Conservation (phyloP, 2,888 invertebrate genomes). For the Agrilus cyanescens region DNA sequence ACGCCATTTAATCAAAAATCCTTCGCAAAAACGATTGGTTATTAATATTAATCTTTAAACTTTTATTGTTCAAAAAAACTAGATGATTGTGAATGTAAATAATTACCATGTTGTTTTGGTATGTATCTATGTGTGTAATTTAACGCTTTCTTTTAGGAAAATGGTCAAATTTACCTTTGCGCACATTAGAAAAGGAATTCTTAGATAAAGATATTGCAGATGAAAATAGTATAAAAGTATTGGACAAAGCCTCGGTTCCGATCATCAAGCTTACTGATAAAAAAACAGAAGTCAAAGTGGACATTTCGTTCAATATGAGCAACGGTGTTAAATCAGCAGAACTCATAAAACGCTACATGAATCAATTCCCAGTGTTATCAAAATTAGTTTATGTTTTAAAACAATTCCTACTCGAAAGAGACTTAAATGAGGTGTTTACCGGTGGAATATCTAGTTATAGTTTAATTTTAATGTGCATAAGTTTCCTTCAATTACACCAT, state of each 20-base stretch:
- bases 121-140: background rate
- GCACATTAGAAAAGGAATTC: slow-evolving; percentile 83
- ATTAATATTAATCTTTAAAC: too few species aligned
- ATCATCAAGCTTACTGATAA: slow-evolving; percentile 94
- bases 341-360: slow-evolving; percentile 84
- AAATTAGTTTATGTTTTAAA: slow-evolving; percentile 95
- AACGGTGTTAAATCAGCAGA: slow-evolving; percentile 95
- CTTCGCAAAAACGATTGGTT: too few species aligned
- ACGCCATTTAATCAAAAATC: too few species aligned
- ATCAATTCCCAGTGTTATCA: slow-evolving; percentile 78
- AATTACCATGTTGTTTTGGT: slow-evolving; percentile 3
- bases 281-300: slow-evolving; percentile 80
- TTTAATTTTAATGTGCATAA: slow-evolving; percentile 95
- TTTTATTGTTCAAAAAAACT: too few species aligned
- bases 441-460: slow-evolving; percentile 99
- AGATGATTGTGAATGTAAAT: background rate
- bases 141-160: slow-evolving; percentile 44
- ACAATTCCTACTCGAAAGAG: slow-evolving; percentile 94
- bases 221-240: slow-evolving; percentile 81
- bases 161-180: slow-evolving; percentile 84
- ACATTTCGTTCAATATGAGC: slow-evolving; percentile 98
- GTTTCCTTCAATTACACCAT: slow-evolving; percentile 89
- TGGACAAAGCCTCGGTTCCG: slow-evolving; percentile 97
- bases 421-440: slow-evolving; percentile 98
- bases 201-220: slow-evolving; percentile 83